Percentiles rank a stretch among this genome's conserved stretches.
phyloP scores from a whole-genome alignment of 2,113 vertebrate species.

The Leptobrachium ailaonicum region DNA sequence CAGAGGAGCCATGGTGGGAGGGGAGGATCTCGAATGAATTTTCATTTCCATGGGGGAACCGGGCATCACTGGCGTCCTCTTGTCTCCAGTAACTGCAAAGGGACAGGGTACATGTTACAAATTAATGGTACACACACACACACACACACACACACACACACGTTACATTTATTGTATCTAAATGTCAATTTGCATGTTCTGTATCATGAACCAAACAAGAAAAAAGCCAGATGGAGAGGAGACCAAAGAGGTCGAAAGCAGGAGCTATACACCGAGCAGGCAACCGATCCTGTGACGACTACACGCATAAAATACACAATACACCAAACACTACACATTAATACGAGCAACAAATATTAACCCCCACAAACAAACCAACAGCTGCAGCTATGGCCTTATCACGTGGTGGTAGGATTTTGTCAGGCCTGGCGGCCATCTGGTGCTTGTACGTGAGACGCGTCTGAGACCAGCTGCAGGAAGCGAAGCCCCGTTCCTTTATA shows the following conservation, averaged over 20 bases:
- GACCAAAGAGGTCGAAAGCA: too few relatives aligned
- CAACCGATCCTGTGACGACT: too few relatives aligned
- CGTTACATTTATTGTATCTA: too few relatives aligned
- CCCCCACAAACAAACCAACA: neutral
- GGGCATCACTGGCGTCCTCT: constrained; percentile 94
- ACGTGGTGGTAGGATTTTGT: neutral
- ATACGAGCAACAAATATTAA: too few relatives aligned
- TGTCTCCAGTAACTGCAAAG: constrained; percentile 85
- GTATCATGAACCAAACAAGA: too few relatives aligned
- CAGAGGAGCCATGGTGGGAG: constrained; percentile 90
- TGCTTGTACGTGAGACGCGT: neutral
- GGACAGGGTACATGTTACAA: constrained; percentile 42
- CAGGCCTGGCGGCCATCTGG: neutral
- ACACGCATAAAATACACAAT: neutral
- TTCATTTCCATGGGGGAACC: constrained; percentile 98
- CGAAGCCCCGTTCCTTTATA: neutral
- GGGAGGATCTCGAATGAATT: constrained; percentile 91
- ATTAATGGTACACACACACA: neutral
- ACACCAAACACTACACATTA: neutral
- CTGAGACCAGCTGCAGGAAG: neutral
- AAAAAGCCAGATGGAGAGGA: too few relatives aligned
- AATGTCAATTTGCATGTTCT: too few relatives aligned
- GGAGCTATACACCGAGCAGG: too few relatives aligned
- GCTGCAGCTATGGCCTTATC: neutral
- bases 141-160: too few relatives aligned